Conservation (phyloP, 2,888 invertebrate species). For the Patella ulyssiponensis region DNA sequence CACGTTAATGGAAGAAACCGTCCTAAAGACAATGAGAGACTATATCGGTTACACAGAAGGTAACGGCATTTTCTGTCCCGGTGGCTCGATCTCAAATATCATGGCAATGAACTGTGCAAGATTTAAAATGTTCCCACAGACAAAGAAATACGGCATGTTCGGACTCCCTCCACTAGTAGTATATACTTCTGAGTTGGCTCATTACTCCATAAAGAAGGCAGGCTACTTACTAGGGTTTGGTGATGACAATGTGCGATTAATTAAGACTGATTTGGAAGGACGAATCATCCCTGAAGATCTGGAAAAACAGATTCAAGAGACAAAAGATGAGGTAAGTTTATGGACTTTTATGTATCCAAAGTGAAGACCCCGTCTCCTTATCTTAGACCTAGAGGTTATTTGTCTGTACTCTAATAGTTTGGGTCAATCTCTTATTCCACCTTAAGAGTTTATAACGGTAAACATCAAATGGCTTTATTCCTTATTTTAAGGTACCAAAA, state of each 20-base stretch:
- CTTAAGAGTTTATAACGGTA: too few relatives aligned
- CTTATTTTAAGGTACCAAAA: too few relatives aligned
- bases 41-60: constrained; percentile 83
- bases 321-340: constrained; percentile 28
- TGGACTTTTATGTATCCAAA: background rate
- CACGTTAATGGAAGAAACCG: constrained; percentile 97
- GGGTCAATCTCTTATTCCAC: too few relatives aligned
- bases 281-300: constrained; percentile 91
- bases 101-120: constrained; percentile 97
- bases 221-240: constrained; percentile 91
- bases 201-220: constrained; percentile 90
- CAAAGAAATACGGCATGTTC: constrained; percentile 93
- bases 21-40: constrained; percentile 92
- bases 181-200: constrained; percentile 95
- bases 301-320: constrained; percentile 84
- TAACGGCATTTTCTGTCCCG: constrained; percentile 91
- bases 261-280: constrained; percentile 83
- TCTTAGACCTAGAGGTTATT: background rate
- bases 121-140: constrained; percentile 95
- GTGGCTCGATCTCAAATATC: constrained; percentile 96
- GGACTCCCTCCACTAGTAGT: constrained; percentile 92
- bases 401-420: too few relatives aligned
- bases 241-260: constrained; percentile 84
- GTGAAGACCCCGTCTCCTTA: background rate
- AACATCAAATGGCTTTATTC: too few relatives aligned